phyloP scores from a whole-genome alignment of 2,888 invertebrate species.

The Hemicrepidius hirtus region DNA sequence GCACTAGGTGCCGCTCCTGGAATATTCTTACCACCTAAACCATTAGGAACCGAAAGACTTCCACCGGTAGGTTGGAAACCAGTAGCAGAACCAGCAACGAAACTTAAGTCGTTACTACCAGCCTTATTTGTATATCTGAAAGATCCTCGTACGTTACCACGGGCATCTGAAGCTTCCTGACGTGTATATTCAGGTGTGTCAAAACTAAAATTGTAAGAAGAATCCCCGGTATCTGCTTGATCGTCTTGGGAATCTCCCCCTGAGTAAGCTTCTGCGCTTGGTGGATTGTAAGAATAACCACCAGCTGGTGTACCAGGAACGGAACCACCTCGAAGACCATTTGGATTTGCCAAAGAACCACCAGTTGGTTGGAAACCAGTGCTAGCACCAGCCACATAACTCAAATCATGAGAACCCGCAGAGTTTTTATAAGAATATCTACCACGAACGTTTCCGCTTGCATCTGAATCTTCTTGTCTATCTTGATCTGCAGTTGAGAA shows the following conservation, averaged over 20 bases:
- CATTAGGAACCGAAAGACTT: conserved; percentile 63
- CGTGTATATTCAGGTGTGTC: conserved; percentile 40
- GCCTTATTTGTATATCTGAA: conserved; percentile 57
- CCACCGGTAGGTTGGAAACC: conserved; percentile 63
- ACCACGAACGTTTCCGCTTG: conserved; percentile 62
- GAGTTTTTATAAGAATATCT: conserved; percentile 58
- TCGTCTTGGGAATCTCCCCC: conserved; percentile 28
- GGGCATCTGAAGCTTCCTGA: conserved; percentile 58
- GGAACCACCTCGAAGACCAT: conserved; percentile 49
- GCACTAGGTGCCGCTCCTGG: neutral
- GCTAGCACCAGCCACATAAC: conserved; percentile 58
- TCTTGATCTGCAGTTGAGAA: conserved; percentile 58
- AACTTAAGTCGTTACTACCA: conserved; percentile 58
- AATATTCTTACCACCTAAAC: conserved; percentile 40
- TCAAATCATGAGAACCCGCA: conserved; percentile 58
- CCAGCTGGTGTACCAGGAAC: neutral
- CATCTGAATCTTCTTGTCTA: conserved; percentile 60
- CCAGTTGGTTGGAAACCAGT: conserved; percentile 66
- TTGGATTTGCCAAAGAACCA: conserved; percentile 65
- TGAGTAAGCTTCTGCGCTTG: neutral
- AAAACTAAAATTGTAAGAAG: conserved; percentile 28
- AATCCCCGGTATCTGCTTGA: conserved; percentile 48
- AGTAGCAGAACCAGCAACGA: conserved; percentile 61
- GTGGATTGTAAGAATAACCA: conserved; percentile 1
- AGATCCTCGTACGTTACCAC: conserved; percentile 58